These are phyloP conservation scores for Pseudonaja textilis DNA, from an alignment of 2,113 vertebrate genomes.

Conservation along the genomic window DNA sequence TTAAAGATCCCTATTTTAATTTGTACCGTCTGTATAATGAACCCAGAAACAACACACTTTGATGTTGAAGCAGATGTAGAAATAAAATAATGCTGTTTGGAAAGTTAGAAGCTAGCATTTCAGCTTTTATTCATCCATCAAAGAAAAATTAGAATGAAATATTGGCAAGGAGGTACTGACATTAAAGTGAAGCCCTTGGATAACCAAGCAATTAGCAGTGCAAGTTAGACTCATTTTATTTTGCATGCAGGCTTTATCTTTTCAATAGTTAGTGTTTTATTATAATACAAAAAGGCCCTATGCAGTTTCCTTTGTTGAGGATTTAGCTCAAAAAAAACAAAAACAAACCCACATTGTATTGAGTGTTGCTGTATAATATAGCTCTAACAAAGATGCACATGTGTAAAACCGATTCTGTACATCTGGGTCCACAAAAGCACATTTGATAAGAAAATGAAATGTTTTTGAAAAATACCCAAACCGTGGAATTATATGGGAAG, in stretches of 20 bases:
- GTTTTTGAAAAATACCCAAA: not conserved
- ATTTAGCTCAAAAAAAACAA: not conserved
- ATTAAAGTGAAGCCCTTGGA: not conserved
- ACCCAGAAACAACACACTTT: not conserved
- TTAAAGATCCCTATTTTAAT: not conserved
- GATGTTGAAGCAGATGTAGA: not conserved
- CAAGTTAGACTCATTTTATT: not conserved
- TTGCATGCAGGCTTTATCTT: not conserved
- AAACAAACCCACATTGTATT: not conserved
- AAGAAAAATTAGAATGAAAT: slow-evolving; percentile 19
- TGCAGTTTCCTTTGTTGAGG: not conserved
- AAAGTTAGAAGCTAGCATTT: slow-evolving; percentile 1
- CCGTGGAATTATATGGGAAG: not conserved
- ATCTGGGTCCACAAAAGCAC: not conserved
- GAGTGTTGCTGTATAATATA: not conserved
- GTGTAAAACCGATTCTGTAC: not conserved
- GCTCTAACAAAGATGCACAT: not conserved
- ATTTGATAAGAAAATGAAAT: not conserved
- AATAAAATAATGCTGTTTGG: slow-evolving; percentile 7
- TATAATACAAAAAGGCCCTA: not conserved
- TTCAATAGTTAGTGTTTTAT: not conserved
- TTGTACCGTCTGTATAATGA: not conserved
- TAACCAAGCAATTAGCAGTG: not conserved
- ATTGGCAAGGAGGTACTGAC: not conserved
- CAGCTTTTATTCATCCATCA: slow-evolving; percentile 7